Base-by-base conservation (phyloP, 2,113 vertebrate genomes). In the Pterocles gutturalis region DNA sequence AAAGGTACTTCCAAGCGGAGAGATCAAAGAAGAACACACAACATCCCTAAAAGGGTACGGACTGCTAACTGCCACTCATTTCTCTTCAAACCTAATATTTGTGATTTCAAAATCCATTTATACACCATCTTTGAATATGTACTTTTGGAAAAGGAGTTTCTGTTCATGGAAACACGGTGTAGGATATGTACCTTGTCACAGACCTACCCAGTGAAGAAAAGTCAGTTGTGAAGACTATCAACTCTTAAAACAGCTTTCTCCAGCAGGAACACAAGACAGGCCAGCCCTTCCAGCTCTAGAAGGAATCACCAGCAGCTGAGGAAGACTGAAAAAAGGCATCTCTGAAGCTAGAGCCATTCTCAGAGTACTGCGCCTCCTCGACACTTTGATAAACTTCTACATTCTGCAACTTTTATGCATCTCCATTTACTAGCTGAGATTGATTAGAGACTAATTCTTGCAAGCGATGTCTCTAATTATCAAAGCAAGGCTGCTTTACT, bases 381-480 rank as follows among this genome's bases (percentile, higher is more conserved):
- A 31, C 7, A n/a, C 46, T 61, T 78, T 13, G 70, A 87, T 87
- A 61, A 92, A 31, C 79, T 76, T 76, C 83, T 54, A 70, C 17
- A 48, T 87, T 89, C 67, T 53, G 16, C 36, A 77, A 61, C 33
- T 64, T 66, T 61, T 84, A 67, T 49, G 58, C 64, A 65, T 69
- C 62, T 84, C 64, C 83, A 83, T 71, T 91, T 70, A 64, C 41
- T 34, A 84, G 48, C 83, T 73, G 58, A 93, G 71, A 66, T 22
- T 94, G 93, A 90, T 94, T 89, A 91, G 87, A 95, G 72, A 83
- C 58, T 89, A 95, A 89, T 91, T 89, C 58, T 58, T 91, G 45
- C 62, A 64, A 83, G 83, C 67, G 83, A 95, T 91, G 91, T 64
- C 84, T 95, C 85, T 73, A 96, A 95, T 92, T 95, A 96, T 51